Conservation (phyloP, 2,797 vertebrate species). For the Thaleichthys pacificus region DNA sequence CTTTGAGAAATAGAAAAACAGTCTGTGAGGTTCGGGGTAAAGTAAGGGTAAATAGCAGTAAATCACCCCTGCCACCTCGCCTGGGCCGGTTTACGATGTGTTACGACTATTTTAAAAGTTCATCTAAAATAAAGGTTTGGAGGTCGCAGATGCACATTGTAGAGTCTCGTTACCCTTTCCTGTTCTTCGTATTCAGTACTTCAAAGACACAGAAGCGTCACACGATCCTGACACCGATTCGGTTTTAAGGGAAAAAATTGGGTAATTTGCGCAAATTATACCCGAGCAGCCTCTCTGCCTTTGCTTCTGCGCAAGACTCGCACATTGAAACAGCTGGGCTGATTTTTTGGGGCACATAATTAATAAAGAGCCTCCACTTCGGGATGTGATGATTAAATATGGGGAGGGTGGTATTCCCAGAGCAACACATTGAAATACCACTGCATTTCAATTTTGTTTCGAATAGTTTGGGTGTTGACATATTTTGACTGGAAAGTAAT, state of each 20-base stretch:
- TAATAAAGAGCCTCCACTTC: constrained; percentile 80
- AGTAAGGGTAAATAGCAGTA: constrained; percentile 76
- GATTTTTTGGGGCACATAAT: constrained; percentile 82
- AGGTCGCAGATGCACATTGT: constrained; percentile 39
- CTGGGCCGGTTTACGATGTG: constrained; percentile 63
- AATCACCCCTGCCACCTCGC: constrained; percentile 76
- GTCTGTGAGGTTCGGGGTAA: constrained; percentile 59
- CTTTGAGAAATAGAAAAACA: constrained; percentile 74
- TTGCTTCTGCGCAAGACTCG: constrained; percentile 60
- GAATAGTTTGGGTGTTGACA: constrained; percentile 10
- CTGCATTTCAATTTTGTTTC: constrained; percentile 55
- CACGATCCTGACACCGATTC: constrained; percentile 63
- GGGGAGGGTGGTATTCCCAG: constrained; percentile 72
- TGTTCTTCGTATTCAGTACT: constrained; percentile 1
- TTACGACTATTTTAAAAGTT: constrained; percentile 65
- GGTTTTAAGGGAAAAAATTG: constrained; percentile 62
- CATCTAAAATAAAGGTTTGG: constrained; percentile 63
- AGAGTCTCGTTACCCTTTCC: constrained; percentile 34
- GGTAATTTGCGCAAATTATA: constrained; percentile 73
- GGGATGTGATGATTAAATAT: constrained; percentile 83
- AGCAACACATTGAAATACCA: constrained; percentile 69
- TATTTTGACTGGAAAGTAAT: constrained; percentile 48
- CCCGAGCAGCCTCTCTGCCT: constrained; percentile 61
- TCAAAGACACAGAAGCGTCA: constrained; percentile 42
- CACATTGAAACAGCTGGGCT: constrained; percentile 76